These are phyloP conservation scores for Lagocephalus sceleratus DNA, from an alignment of 2,797 vertebrate genomes.

Conservation along the genomic window DNA sequence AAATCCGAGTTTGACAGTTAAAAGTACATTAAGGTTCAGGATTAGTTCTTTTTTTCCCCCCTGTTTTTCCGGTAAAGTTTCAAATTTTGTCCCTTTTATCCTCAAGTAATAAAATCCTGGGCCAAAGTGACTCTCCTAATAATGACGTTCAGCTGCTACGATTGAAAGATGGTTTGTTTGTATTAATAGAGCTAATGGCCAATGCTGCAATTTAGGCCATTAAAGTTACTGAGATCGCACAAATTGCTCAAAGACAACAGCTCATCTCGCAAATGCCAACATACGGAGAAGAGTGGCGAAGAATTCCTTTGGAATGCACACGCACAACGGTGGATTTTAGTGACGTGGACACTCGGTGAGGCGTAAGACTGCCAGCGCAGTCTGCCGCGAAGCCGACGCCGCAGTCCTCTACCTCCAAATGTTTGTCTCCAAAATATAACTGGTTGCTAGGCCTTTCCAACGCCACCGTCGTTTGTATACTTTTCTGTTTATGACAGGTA, in stretches of 20 bases:
- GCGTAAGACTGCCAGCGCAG: slow-evolving; percentile 35
- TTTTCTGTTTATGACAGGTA: slow-evolving; percentile 20
- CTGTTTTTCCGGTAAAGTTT: too few species aligned
- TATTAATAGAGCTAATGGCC: slow-evolving; percentile 7
- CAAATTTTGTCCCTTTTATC: neutral
- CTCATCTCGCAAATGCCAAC: neutral
- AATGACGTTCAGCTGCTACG: neutral
- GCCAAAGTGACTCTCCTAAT: neutral
- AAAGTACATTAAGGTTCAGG: slow-evolving; percentile 4
- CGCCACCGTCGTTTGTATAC: slow-evolving; percentile 19
- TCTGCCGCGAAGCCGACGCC: slow-evolving; percentile 4
- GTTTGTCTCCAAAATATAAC: slow-evolving; percentile 49
- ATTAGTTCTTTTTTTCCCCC: neutral
- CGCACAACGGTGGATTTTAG: slow-evolving; percentile 1
- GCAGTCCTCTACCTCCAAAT: slow-evolving; percentile 14
- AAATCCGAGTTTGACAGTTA: neutral
- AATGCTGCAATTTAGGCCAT: neutral
- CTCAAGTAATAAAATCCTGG: neutral
- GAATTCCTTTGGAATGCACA: slow-evolving; percentile 1
- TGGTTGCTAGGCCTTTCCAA: slow-evolving; percentile 39
- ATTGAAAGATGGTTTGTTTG: slow-evolving; percentile 6
- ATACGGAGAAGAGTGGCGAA: too few species aligned
- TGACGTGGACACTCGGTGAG: slow-evolving; percentile 26
- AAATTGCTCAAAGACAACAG: neutral
- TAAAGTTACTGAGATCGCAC: slow-evolving; percentile 17